Conservation (phyloP, 2,113 vertebrate species). For the Dolichotis patagonum region DNA sequence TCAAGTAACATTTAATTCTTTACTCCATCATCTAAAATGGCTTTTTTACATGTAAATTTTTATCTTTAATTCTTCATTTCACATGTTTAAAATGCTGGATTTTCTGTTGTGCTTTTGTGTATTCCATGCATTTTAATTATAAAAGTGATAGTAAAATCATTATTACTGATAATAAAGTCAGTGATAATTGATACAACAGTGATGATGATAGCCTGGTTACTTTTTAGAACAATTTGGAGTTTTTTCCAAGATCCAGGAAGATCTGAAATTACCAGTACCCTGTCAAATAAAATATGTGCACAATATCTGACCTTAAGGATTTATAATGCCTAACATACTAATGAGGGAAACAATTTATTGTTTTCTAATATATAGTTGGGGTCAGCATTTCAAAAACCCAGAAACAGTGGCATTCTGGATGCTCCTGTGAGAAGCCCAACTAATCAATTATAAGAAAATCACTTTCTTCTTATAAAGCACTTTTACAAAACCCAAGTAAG, state of each 20-base stretch:
- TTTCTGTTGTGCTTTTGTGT: slow-evolving; percentile 47
- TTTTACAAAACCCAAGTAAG: slow-evolving; percentile 17
- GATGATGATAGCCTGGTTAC: slow-evolving; percentile 10
- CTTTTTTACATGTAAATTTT: slow-evolving; percentile 70
- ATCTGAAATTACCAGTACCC: slow-evolving; percentile 78
- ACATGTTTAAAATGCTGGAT: background rate
- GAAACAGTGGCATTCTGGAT: slow-evolving; percentile 3
- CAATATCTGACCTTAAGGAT: slow-evolving; percentile 71
- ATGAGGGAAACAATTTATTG: slow-evolving; percentile 50
- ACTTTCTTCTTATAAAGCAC: slow-evolving; percentile 52
- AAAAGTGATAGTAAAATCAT: slow-evolving; percentile 56
- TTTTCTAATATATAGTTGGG: slow-evolving; percentile 58
- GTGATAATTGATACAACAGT: background rate
- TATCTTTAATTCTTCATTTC: slow-evolving; percentile 72
- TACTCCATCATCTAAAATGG: slow-evolving; percentile 15
- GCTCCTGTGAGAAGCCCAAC: slow-evolving; percentile 8
- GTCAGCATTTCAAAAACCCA: slow-evolving; percentile 62
- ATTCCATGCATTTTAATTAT: slow-evolving; percentile 26
- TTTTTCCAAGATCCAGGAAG: slow-evolving; percentile 72
- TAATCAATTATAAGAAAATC: slow-evolving; percentile 1
- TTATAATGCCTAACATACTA: slow-evolving; percentile 73
- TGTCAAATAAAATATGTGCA: slow-evolving; percentile 68
- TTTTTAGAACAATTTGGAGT: slow-evolving; percentile 74
- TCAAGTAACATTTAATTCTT: slow-evolving; percentile 39
- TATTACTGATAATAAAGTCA: background rate